Base-by-base conservation (phyloP, 2,113 vertebrate species). In the Rhegmatorhina hoffmannsi region DNA sequence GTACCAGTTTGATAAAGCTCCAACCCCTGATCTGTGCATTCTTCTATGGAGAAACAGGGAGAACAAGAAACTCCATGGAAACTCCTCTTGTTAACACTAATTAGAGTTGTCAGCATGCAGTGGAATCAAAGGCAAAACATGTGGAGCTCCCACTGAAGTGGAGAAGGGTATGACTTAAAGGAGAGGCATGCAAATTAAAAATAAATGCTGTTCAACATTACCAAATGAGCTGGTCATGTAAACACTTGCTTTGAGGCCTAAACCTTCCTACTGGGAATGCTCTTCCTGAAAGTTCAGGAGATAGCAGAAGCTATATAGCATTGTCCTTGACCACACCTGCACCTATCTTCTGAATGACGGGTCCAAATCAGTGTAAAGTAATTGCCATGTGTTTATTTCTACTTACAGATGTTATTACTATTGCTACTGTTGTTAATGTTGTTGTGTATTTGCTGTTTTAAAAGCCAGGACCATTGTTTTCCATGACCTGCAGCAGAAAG, bases 71-170 rank as follows among this genome's bases (percentile, higher is more conserved):
- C 64, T 92, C 69, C 44, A 82, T 47, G 70, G 73, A 89, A 90
- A 87, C n/a, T 75, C 40, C n/a, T 75, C 36, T 36, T 72, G 21
- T 79, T 96, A 92, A 87, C 44, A 50, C 78, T 96, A 95, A 93
- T 92, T 84, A 93, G 80, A 94, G 28, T 66, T 84, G 77, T 58
- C 91, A 96, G 91, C 81, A 79, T 94, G 84, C 53, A 89, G 19
- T 7, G 0, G n/a, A 94, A 95, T 94, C 89, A 95, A 95, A 95
- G 84, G 74, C 62, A 90, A 93, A 95, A 92, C 68, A 80, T 77
- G 76, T 56, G 38, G 80, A 92, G 72, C 89, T 89, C 84, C 64
- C 62, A 82, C 60, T 78, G 68, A 92, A 93, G 79, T 73, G 50
- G 81, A 90, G 79, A 94, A 84, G 62, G 20, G 13, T 68, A 91